phyloP scores from a whole-genome alignment of 2,797 vertebrate species.

The Enteromius anoplus region DNA sequence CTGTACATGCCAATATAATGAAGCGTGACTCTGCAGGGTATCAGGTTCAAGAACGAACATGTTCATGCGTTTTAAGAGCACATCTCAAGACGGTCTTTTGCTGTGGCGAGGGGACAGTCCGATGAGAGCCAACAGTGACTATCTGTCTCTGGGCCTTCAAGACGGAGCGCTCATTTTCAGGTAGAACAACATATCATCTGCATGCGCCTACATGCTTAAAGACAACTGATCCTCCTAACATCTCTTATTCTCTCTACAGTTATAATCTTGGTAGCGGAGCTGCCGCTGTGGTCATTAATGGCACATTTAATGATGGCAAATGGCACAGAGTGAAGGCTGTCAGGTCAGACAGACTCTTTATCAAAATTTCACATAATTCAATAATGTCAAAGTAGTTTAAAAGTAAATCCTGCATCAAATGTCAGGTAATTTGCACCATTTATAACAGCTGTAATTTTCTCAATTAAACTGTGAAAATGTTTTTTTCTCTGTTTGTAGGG shows the following conservation, averaged over 20 bases:
- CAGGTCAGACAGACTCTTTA: constrained; percentile 72
- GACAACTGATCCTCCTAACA: neutral
- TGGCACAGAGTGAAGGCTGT: constrained; percentile 97
- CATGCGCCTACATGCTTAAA: neutral
- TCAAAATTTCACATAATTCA: neutral
- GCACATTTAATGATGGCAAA: constrained; percentile 88
- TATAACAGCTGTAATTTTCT: neutral
- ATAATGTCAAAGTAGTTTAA: neutral
- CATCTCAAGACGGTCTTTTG: constrained; percentile 87
- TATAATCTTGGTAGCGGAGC: constrained; percentile 93
- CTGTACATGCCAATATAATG: neutral
- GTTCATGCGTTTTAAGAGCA: constrained; percentile 95
- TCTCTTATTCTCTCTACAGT: constrained; percentile 69
- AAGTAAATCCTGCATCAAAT: neutral
- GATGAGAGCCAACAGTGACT: constrained; percentile 90
- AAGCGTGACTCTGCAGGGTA: constrained; percentile 73
- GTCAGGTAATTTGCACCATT: neutral
- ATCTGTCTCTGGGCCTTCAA: constrained; percentile 90
- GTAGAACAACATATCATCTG: constrained; percentile 63
- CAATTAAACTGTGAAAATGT: neutral
- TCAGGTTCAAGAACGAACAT: constrained; percentile 90
- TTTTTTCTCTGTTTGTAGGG: constrained; percentile 72
- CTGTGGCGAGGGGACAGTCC: constrained; percentile 93
- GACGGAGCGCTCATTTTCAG: constrained; percentile 90
- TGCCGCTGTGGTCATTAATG: constrained; percentile 83